Conservation (phyloP, 2,113 vertebrate species). For the Cyanistes caeruleus region DNA sequence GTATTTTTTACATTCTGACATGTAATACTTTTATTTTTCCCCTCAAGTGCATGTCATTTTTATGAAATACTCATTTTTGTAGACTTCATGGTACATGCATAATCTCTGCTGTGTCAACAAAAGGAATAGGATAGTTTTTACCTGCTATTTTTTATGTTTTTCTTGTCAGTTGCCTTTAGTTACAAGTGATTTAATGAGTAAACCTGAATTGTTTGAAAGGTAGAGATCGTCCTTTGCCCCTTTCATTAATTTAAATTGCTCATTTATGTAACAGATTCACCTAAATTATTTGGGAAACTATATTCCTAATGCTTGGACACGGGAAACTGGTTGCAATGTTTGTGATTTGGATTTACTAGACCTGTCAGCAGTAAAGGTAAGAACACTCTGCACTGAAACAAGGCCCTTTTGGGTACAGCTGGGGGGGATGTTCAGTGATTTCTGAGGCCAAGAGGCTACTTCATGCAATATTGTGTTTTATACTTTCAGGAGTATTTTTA, state of each 20-base stretch:
- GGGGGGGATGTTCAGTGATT: background rate
- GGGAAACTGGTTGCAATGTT: conserved; percentile 85
- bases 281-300: conserved; percentile 96
- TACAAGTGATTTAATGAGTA: background rate
- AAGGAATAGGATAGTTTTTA: background rate
- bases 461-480: background rate
- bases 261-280: conserved; percentile 82
- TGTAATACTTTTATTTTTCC: background rate
- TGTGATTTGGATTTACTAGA: conserved; percentile 88
- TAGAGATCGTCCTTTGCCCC: background rate
- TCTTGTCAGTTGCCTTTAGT: background rate
- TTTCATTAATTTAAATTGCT: background rate
- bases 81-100: background rate
- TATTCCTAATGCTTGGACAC: conserved; percentile 92
- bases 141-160: background rate
- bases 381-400: conserved; percentile 40
- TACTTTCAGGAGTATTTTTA: background rate
- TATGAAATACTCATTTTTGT: background rate
- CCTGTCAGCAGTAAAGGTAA: conserved; percentile 84
- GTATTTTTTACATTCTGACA: background rate
- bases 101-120: background rate
- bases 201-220: background rate
- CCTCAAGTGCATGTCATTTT: background rate
- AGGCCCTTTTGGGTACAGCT: background rate
- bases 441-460: background rate